These are phyloP conservation scores for Paramormyrops kingsleyae DNA, from an alignment of 2,113 vertebrate genomes.

Conservation along the genomic window DNA sequence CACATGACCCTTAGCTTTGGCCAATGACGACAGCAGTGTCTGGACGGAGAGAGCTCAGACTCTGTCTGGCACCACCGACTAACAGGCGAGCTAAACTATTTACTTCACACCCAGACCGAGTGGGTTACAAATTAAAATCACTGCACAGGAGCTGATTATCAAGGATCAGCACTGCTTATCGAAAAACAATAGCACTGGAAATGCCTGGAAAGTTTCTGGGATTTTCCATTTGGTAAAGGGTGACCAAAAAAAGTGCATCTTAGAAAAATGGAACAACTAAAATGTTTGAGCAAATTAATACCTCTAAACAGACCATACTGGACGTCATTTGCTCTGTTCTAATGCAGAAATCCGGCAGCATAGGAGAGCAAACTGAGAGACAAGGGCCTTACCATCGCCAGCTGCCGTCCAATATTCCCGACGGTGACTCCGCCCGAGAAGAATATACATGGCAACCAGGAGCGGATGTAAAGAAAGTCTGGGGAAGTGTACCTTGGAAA, in stretches of 20 bases:
- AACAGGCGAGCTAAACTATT: constrained; percentile 59
- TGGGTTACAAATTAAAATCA: not conserved
- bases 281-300: not conserved
- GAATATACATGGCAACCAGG: constrained; percentile 97
- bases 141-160: not conserved
- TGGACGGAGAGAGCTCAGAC: constrained; percentile 49
- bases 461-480: constrained; percentile 92
- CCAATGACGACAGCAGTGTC: constrained; percentile 48
- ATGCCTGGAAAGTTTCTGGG: not conserved
- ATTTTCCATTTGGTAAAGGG: not conserved
- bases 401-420: constrained; percentile 93
- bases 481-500: constrained; percentile 84
- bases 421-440: constrained; percentile 97
- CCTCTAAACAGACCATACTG: not conserved
- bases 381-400: constrained; percentile 79
- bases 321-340: not conserved
- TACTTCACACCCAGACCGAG: constrained; percentile 25
- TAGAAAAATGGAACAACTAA: not conserved
- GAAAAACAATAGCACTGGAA: not conserved
- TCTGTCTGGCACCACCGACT: constrained; percentile 41
- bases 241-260: not conserved
- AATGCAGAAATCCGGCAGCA: not conserved
- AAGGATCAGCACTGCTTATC: too few species aligned
- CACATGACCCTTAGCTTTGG: not conserved
- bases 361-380: not conserved